Evolutionary conservation across 2,113 vertebrate genomes (phyloP), one percentile per base, ranked within the genome.

Genomic region (Fukomys damarensis): DNA sequence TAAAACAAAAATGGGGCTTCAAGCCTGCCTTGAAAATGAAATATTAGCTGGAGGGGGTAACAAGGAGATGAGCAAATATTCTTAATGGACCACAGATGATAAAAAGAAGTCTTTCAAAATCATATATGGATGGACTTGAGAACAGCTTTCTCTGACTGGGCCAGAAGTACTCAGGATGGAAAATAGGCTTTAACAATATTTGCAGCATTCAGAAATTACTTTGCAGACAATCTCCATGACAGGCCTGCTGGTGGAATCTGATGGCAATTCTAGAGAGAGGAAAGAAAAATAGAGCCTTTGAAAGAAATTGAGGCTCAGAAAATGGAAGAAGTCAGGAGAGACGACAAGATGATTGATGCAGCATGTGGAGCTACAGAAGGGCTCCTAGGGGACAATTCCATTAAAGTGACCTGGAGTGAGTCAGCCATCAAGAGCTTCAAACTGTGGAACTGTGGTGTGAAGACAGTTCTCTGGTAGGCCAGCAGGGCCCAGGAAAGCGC

Each of bases 261-360:
- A 91, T 91, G 94, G 86, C 77, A 96, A 72, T 89, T 97, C 87
- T 70, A 79, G 41, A 66, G 56, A 65, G 35, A 72, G 1, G 68
- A 77, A 97, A 96, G 90, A 86, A 96, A 96, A 97, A 89, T n/a
- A 94, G 79, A 66, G 81, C 54, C 95, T 54, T 94, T 94, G 77
- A 97, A 91, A 96, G 86, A 94, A 97, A 97, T 89, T 46, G 43
- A 93, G 91, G 72, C 95, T 97, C 86, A 89, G 94, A 95, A 95
- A 97, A 95, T 94, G 61, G 58, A 74, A 74, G 88, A 66, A 88
- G 86, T 86, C 16, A 0, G 26, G 35, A 28, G 38, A 88, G 87
- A 46, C 0, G 38, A 95, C 76, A 97, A 30, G 87, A 52, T 88
- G 86, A 97, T 94, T 70, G 88, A 85, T 84, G 46, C 28, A 65